Evolutionary conservation across 2,797 vertebrate species (phyloP).

Genomic region (Anguilla marmorata): DNA sequence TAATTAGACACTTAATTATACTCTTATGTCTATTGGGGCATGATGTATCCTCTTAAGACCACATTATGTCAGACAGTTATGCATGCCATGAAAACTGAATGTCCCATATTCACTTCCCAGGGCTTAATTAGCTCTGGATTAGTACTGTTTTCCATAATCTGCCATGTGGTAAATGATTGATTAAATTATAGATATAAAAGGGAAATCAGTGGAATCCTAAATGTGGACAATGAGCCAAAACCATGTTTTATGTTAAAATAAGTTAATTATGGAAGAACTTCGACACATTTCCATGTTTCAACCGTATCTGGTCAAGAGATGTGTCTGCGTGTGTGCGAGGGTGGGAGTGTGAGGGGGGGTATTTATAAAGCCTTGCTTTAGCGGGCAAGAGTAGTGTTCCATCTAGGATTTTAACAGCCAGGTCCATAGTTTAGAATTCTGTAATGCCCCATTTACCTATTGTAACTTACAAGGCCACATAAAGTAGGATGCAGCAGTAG

Average conservation of each 20-base stretch:
- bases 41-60: slow-evolving; percentile 13
- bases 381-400: not conserved
- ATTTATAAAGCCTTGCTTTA: not conserved
- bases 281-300: too few species aligned
- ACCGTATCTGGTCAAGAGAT: too few species aligned
- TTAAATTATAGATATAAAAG: not conserved
- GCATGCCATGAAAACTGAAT: not conserved
- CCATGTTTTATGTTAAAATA: not conserved
- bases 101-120: not conserved
- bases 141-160: not conserved
- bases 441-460: not conserved
- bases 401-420: not conserved
- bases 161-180: not conserved
- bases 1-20: slow-evolving; percentile 14
- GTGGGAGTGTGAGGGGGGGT: too few species aligned
- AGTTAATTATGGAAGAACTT: too few species aligned
- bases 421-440: not conserved
- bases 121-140: not conserved
- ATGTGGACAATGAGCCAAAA: not conserved
- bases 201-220: not conserved
- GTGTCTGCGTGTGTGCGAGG: too few species aligned
- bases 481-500: not conserved
- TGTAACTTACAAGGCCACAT: not conserved
- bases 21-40: slow-evolving; percentile 4
- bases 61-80: slow-evolving; percentile 3